Percentiles rank a stretch among this genome's conserved stretches.
Conservation (phyloP, 2,888 invertebrate species). For the Cheilosia variabilis region DNA sequence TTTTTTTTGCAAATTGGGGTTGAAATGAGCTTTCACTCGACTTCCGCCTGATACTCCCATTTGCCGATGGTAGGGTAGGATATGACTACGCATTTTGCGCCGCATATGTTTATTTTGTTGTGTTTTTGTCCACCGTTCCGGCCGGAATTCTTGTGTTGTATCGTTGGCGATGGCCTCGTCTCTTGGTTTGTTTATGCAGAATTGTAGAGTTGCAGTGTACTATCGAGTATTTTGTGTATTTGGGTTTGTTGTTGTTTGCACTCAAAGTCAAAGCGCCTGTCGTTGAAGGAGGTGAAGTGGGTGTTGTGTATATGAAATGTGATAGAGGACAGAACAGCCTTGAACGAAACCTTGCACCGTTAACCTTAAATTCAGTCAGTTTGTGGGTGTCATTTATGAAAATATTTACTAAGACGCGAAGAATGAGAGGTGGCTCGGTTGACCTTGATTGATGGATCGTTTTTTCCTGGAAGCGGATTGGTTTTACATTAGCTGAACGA, state of each 20-base stretch:
- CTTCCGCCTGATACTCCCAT: not conserved
- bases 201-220: not conserved
- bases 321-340: slow-evolving; percentile 46
- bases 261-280: slow-evolving; percentile 30
- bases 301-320: slow-evolving; percentile 38
- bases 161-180: slow-evolving; percentile 24
- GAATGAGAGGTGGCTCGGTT: slow-evolving; percentile 21
- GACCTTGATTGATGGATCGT: slow-evolving; percentile 57
- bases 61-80: no score
- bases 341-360: slow-evolving; percentile 69
- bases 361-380: slow-evolving; percentile 63
- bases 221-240: slow-evolving; percentile 50
- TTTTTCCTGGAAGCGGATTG: slow-evolving; percentile 34
- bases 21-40: slow-evolving; percentile 55
- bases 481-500: slow-evolving; percentile 21
- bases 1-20: slow-evolving; percentile 10
- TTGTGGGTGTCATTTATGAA: slow-evolving; percentile 40
- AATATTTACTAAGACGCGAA: slow-evolving; percentile 26
- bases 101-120: slow-evolving; percentile 52
- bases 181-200: slow-evolving; percentile 53
- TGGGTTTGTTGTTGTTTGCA: slow-evolving; percentile 40
- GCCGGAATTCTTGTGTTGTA: slow-evolving; percentile 22
- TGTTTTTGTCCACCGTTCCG: slow-evolving; percentile 51
- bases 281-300: slow-evolving; percentile 30
- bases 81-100: not conserved